phyloP scores from a whole-genome alignment of 2,888 invertebrate species.

The Drosophila leonis region DNA sequence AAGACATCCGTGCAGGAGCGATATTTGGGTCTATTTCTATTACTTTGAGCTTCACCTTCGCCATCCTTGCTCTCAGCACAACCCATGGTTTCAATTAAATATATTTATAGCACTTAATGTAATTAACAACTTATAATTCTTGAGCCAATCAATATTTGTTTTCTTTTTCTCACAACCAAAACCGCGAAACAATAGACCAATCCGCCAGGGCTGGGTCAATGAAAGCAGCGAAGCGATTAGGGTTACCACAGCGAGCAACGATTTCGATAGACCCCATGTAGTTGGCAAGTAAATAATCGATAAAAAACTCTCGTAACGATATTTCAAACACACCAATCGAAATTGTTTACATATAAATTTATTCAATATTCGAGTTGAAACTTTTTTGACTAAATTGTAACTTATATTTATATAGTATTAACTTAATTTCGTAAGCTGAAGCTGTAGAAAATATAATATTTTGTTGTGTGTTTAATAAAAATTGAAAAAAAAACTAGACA shows the following conservation, averaged over 20 bases:
- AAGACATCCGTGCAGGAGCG: conserved; percentile 93
- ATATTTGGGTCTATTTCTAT: conserved; percentile 86
- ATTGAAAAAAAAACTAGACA: conserved; percentile 20
- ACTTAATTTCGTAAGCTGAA: conserved; percentile 22
- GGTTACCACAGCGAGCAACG: not conserved
- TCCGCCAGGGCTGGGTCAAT: conserved; percentile 35
- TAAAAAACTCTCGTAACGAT: conserved; percentile 4
- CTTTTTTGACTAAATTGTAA: conserved; percentile 49
- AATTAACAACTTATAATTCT: conserved; percentile 30
- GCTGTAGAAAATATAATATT: conserved; percentile 19
- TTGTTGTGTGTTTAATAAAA: conserved; percentile 22
- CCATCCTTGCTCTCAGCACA: conserved; percentile 89
- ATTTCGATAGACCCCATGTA: conserved; percentile 18
- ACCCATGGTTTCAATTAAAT: conserved; percentile 86
- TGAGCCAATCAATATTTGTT: conserved; percentile 36
- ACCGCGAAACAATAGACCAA: conserved; percentile 49
- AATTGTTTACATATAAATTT: conserved; percentile 34
- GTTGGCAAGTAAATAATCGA: conserved; percentile 11
- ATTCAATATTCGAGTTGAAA: conserved; percentile 31
- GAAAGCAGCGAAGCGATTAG: conserved; percentile 4
- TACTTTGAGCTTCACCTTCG: conserved; percentile 69
- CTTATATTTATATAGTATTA: conserved; percentile 38
- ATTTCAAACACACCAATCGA: conserved; percentile 3
- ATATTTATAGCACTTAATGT: not conserved
- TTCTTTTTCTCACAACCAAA: conserved; percentile 58